Conservation (phyloP, 2,888 invertebrate species). For the Lochmaea crataegi region DNA sequence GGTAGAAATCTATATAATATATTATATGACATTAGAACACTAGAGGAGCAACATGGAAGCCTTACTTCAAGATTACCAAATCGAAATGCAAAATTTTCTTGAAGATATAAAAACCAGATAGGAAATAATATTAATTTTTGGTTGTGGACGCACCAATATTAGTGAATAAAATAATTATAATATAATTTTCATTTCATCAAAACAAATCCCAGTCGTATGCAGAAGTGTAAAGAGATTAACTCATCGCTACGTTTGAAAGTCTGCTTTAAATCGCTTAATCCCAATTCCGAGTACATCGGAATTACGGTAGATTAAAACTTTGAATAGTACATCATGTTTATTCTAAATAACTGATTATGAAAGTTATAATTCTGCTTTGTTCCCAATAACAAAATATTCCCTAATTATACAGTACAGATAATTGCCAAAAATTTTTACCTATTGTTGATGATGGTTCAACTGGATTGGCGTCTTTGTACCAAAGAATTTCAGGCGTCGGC, state of each 20-base stretch:
- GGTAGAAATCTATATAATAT: too few relatives aligned
- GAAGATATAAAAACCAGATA: too few relatives aligned
- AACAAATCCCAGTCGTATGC: slow-evolving; percentile 1
- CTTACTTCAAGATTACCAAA: too few relatives aligned
- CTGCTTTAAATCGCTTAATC: not conserved
- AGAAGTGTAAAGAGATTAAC: not conserved
- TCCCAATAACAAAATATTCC: not conserved
- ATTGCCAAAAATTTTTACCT: slow-evolving; percentile 56
- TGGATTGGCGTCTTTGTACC: slow-evolving; percentile 95
- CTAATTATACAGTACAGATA: too few relatives aligned
- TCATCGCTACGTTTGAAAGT: not conserved
- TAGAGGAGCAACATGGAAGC: too few relatives aligned
- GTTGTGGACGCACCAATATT: too few relatives aligned
- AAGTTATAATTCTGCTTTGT: too few relatives aligned
- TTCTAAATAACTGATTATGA: not conserved
- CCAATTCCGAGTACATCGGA: not conserved
- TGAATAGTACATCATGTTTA: not conserved
- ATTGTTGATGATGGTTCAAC: slow-evolving; percentile 90
- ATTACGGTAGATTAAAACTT: slow-evolving; percentile 8
- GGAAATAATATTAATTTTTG: too few relatives aligned
- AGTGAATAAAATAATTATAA: not conserved
- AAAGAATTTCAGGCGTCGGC: slow-evolving; percentile 93
- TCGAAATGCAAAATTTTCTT: too few relatives aligned
- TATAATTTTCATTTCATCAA: not conserved
- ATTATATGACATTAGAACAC: too few relatives aligned